phyloP scores from a whole-genome alignment of 2,888 invertebrate genomes.

The Lochmaea capreae region DNA sequence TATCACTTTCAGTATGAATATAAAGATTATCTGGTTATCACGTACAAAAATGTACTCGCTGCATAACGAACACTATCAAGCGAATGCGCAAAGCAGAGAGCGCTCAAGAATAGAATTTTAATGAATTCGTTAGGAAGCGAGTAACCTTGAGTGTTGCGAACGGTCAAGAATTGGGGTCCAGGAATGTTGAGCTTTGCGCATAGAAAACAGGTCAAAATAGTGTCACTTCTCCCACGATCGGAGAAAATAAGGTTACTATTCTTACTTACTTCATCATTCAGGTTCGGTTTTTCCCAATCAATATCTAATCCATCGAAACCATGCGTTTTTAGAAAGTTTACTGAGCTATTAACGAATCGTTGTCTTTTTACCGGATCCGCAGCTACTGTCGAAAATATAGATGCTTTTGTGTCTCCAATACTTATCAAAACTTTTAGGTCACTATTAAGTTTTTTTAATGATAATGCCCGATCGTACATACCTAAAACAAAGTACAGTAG shows the following conservation, averaged over 20 bases:
- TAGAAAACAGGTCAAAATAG: too few species aligned
- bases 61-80: too few species aligned
- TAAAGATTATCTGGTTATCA: too few species aligned
- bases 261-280: constrained; percentile 66
- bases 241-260: constrained; percentile 65
- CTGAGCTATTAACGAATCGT: constrained; percentile 70
- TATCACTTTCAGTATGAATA: too few species aligned
- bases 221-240: too few species aligned
- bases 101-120: too few species aligned
- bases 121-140: too few species aligned
- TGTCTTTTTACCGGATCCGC: constrained; percentile 64
- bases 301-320: constrained; percentile 79
- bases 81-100: too few species aligned
- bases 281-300: constrained; percentile 78
- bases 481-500: constrained; percentile 11
- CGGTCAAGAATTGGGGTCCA: too few species aligned
- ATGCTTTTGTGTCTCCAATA: constrained; percentile 71
- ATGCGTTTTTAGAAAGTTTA: constrained; percentile 67
- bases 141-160: too few species aligned
- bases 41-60: too few species aligned
- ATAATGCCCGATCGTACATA: constrained; percentile 39
- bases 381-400: constrained; percentile 64
- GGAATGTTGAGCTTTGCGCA: too few species aligned
- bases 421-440: constrained; percentile 71
- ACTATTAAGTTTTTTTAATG: constrained; percentile 68